These are phyloP conservation scores for Eutrigla gurnardus DNA, from an alignment of 2,797 vertebrate species.

Conservation along the genomic window DNA sequence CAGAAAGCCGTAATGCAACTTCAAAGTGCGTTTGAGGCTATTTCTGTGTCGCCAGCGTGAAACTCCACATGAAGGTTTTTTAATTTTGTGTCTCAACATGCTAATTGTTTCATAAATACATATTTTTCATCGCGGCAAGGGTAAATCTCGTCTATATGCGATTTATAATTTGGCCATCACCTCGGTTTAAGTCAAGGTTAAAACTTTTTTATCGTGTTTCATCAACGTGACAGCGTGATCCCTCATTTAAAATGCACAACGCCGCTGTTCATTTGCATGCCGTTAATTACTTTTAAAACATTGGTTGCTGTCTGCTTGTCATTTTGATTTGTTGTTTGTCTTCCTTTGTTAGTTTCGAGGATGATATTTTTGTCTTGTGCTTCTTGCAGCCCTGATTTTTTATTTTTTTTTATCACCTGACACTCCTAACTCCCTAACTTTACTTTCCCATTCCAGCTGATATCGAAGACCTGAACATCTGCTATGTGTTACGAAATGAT, in stretches of 20 bases:
- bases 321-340: constrained; percentile 4
- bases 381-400: not conserved
- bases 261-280: constrained; percentile 31
- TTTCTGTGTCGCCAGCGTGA: constrained; percentile 64
- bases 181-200: constrained; percentile 24
- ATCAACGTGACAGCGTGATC: constrained; percentile 17
- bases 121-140: constrained; percentile 50
- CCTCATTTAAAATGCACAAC: constrained; percentile 28
- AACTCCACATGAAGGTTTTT: constrained; percentile 52
- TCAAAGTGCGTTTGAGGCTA: constrained; percentile 76
- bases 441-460: constrained; percentile 84
- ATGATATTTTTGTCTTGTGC: not conserved
- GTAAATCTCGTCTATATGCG: constrained; percentile 31
- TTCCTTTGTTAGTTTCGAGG: constrained; percentile 13
- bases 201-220: constrained; percentile 37
- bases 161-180: constrained; percentile 33
- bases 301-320: constrained; percentile 36
- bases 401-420: not conserved
- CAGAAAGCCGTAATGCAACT: constrained; percentile 59
- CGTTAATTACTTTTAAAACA: constrained; percentile 36
- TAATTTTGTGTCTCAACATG: constrained; percentile 55
- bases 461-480: constrained; percentile 93
- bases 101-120: constrained; percentile 55
- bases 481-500: constrained; percentile 88
- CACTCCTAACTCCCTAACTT: not conserved